Percentiles rank a stretch among this genome's conserved stretches.
Conservation (phyloP, 2,888 invertebrate species). For the Taenaris catops region DNA sequence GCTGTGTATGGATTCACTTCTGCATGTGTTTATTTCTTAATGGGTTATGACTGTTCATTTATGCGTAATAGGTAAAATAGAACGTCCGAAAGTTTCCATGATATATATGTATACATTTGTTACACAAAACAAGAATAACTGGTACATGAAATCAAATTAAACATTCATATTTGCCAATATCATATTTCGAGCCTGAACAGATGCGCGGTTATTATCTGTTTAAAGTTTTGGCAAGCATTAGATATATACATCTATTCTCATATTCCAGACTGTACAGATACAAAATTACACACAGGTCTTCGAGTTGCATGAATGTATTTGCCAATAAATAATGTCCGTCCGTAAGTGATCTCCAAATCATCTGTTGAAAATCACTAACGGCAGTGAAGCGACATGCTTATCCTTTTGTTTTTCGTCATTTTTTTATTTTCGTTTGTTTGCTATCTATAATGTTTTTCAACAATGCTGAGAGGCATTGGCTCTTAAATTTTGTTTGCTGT, state of each 20-base stretch:
- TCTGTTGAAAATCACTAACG: slow-evolving; percentile 42
- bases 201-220: no score
- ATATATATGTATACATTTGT: no score
- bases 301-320: slow-evolving; percentile 71
- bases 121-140: no score
- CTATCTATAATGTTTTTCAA: slow-evolving; percentile 54
- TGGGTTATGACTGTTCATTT: no score
- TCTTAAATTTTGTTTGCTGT: slow-evolving; percentile 30
- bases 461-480: slow-evolving; percentile 21
- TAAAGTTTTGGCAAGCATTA: slow-evolving; percentile 6
- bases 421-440: slow-evolving; percentile 58
- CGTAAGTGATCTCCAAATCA: slow-evolving; percentile 32
- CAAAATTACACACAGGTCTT: slow-evolving; percentile 15
- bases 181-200: no score
- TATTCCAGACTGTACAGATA: slow-evolving; percentile 14
- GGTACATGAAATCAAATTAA: no score
- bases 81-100: no score
- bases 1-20: no score
- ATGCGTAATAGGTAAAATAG: no score
- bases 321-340: slow-evolving; percentile 68
- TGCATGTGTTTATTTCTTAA: no score
- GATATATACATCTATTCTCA: slow-evolving; percentile 1
- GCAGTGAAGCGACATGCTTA: slow-evolving; percentile 50
- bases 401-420: slow-evolving; percentile 35
- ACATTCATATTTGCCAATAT: no score